Evolutionary conservation across 2,797 vertebrate species (phyloP).

Genomic region (Pogoniulus pusillus): DNA sequence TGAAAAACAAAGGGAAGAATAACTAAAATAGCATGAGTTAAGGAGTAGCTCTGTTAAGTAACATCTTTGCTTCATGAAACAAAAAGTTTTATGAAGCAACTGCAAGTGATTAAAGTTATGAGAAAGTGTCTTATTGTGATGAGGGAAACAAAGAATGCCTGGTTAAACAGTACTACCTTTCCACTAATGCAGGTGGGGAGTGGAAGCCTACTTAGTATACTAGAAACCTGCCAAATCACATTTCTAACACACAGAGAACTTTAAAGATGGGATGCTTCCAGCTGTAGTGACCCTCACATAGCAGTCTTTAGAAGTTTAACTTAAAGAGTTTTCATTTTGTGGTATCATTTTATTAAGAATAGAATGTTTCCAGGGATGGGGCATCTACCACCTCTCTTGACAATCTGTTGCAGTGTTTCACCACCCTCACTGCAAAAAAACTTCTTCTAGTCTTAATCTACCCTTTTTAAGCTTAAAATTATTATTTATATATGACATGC

Average conservation of each 20-base stretch:
- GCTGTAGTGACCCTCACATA: neutral
- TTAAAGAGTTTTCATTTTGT: neutral
- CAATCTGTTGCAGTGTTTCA: neutral
- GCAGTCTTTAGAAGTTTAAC: neutral
- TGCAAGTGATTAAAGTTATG: neutral
- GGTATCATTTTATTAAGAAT: neutral
- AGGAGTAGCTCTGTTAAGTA: neutral
- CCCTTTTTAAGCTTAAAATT: neutral
- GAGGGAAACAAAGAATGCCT: neutral
- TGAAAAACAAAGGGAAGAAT: neutral
- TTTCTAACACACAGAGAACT: neutral
- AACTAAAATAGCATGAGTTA: neutral
- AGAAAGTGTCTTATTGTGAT: neutral
- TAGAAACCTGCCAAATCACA: neutral
- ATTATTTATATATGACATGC: neutral
- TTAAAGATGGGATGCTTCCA: neutral
- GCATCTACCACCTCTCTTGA: neutral
- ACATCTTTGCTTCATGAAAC: neutral
- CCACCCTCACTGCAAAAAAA: neutral
- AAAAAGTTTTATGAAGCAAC: neutral
- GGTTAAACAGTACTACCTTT: neutral
- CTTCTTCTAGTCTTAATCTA: neutral
- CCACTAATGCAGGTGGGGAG: neutral
- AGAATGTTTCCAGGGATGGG: neutral
- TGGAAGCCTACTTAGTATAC: neutral